These are phyloP conservation scores for Diaprepes abbreviatus DNA, from an alignment of 2,888 invertebrate genomes.

Conservation along the genomic window DNA sequence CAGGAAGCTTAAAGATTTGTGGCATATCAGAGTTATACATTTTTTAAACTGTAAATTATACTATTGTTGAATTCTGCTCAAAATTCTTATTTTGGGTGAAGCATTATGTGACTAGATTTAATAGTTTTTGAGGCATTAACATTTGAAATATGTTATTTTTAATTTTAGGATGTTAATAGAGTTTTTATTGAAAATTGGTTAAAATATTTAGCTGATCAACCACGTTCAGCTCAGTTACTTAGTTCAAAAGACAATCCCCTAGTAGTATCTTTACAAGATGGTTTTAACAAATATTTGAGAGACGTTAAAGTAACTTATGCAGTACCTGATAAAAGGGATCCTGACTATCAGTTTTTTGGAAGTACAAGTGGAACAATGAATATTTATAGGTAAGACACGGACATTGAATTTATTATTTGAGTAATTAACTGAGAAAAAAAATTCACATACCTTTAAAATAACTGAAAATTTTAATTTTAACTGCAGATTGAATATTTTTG, in stretches of 20 bases:
- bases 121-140: too few species aligned
- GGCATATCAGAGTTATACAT: too few species aligned
- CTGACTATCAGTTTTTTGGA: conserved; percentile 93
- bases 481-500: too few species aligned
- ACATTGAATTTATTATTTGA: too few species aligned
- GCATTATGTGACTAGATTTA: too few species aligned
- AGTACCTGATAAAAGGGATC: conserved; percentile 87
- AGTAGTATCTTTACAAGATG: conserved; percentile 79
- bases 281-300: conserved; percentile 81
- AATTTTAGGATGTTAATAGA: conserved; percentile 79
- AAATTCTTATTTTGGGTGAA: too few species aligned
- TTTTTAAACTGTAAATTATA: too few species aligned
- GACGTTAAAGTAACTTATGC: conserved; percentile 81
- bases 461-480: too few species aligned
- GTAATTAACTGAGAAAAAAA: too few species aligned
- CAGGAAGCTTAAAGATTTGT: too few species aligned
- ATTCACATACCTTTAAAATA: too few species aligned
- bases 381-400: conserved; percentile 84
- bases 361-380: conserved; percentile 83
- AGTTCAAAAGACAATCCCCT: conserved; percentile 76
- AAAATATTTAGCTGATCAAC: conserved; percentile 78
- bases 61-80: too few species aligned
- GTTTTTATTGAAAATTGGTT: conserved; percentile 83
- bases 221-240: conserved; percentile 82
- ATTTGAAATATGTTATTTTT: conserved; percentile 26